Conservation (phyloP, 2,113 vertebrate genomes). For the Crocuta crocuta region DNA sequence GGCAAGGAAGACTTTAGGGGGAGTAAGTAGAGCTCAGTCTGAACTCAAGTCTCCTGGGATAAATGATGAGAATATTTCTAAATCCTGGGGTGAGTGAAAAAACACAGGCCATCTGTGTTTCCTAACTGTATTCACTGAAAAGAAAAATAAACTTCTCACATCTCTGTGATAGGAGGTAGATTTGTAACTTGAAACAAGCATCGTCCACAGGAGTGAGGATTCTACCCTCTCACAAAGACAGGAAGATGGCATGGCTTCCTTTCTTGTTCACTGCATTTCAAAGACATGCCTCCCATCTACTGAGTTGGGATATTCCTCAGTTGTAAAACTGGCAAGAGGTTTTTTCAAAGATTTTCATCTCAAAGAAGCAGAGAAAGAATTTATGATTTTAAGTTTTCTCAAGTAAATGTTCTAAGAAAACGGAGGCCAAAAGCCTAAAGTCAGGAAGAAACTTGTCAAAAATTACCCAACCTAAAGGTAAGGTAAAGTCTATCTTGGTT, state of each 20-base stretch:
- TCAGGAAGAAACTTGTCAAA: neutral
- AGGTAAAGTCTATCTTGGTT: neutral
- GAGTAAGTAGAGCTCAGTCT: neutral
- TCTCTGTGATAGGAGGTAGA: neutral
- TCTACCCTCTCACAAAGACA: neutral
- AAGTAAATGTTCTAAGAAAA: neutral
- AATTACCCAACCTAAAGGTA: neutral
- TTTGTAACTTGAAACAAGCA: neutral
- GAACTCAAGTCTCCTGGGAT: neutral
- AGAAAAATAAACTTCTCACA: neutral
- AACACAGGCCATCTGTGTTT: neutral
- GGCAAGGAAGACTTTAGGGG: neutral
- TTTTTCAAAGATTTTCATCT: neutral
- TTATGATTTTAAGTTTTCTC: neutral
- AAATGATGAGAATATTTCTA: neutral
- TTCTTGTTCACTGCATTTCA: neutral
- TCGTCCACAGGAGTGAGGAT: neutral
- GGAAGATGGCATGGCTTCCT: neutral
- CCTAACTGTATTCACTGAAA: neutral
- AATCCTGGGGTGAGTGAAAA: neutral
- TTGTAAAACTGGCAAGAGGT: neutral
- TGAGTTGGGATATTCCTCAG: neutral
- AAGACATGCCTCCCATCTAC: neutral
- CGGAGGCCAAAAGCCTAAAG: neutral
- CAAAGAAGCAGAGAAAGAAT: neutral